Evolutionary conservation across 2,888 invertebrate species (phyloP), one percentile per base, ranked within the genome.

Genomic region (Heliconius cydno): DNA sequence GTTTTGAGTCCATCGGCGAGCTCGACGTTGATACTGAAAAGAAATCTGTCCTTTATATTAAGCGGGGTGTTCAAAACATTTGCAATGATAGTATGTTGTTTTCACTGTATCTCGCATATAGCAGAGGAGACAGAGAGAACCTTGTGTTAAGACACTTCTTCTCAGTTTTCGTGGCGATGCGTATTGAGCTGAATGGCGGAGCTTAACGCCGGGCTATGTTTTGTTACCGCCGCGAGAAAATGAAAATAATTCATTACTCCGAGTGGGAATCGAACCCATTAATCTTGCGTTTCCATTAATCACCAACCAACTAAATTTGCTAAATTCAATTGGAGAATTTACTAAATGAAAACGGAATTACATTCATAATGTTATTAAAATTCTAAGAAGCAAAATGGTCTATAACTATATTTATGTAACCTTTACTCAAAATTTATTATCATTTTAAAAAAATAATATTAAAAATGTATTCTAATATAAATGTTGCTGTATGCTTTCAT

Each of bases 1-100:
- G 96, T 94, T 99, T 99, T 81, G 99, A 99, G 94, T 99, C 99
- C 98, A 99, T 98, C 90, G 95, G 94, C 89, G 94, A 94, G 68
- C 94, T 92, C 13, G 94, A 92, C 81, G 94, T 92, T 80, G 94
- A 93, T 82, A 94, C 94, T 92, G 92, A 84, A 79, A 84, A 83
- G 76, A 84, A 84, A 79, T 83, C 82, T 83, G 82, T 82, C 81
- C 74, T 80, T 38, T 72, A 77, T 57, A 81, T 82, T 82, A 79
- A 76, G 72, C 19, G 63, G 12, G 65, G 66, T 57, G 78, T 73
- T 74, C 2, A 74, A 74, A 41, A 74, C 6, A 63, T 4, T 22
- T 52, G 52, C 19, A 52, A 52, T 19, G 19, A 22, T 52, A 52
- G 22, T 22, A 60, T 60, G n/a, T 60, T 3, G n/a, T n/a, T 60